Evolutionary conservation across 1,140 invertebrate species (phyloP), one percentile per base, ranked within the genome.

Genomic region (Pseudomyrmex cubaensis): DNA sequence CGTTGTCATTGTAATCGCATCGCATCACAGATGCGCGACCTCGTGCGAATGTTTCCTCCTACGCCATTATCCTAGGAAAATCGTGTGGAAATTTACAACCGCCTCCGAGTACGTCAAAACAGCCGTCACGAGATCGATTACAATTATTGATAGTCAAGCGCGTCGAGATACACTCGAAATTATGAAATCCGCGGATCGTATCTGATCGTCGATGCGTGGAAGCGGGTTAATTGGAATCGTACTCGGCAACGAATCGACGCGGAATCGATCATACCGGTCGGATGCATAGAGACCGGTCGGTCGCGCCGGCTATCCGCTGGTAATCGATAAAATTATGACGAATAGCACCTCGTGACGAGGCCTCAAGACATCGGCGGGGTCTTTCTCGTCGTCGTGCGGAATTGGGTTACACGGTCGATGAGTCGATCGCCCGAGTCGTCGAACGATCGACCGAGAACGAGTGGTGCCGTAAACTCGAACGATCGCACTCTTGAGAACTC

Each of bases 161-260:
- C 59, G 78, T 76, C 67, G 72, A 35, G 63, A 83, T 87, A 85
- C 72, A 67, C 67, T 77, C 85, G 64, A 88, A 87, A 89, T 87
- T 85, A 88, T 85, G 77, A 84, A 83, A 78, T 85, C 87, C 76
- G 50, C 63, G 87, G 67, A 85, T 88, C 83, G 82, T 90, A 87
- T 86, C 87, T 89, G 90, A 87, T 90, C 90, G 77, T n/a, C 84
- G 86, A 90, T 90, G 84, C 90, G 87, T 90, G 90, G 89, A 91
- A 90, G 87, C 87, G 87, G 85, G 87, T 90, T 90, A 90, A 91
- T 91, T 91, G 90, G 90, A 91, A 89, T 87, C 75, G 88, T 75
- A 85, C 75, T 88, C 72, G 67, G 59, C 35, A 35, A 35, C 44
- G 73, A 84, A 74, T 85, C 83, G 69, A 87, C 64, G 69, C 44